A percentile compares a stretch with the other conserved stretches of the same genome.
These are phyloP conservation scores for Apamea epomidion DNA, from an alignment of 2,888 invertebrate species.

Conservation along the genomic window DNA sequence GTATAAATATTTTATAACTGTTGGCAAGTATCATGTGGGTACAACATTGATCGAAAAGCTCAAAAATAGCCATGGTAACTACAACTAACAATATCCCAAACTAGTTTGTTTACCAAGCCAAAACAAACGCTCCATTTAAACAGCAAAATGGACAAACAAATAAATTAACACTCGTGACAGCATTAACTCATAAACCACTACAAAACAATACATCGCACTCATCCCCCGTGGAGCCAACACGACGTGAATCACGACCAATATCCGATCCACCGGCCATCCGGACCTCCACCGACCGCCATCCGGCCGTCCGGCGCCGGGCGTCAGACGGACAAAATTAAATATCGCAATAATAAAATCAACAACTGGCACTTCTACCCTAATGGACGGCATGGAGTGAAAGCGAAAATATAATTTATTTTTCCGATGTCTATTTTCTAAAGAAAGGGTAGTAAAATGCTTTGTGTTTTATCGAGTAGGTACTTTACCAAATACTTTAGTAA, in stretches of 20 bases:
- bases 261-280: conserved; percentile 22
- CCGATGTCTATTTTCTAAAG: not conserved
- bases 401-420: not conserved
- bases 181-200: conserved; percentile 27
- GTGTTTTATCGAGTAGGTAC: not conserved
- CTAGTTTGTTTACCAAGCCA: not conserved
- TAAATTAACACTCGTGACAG: conserved; percentile 33
- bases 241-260: conserved; percentile 46
- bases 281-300: not conserved
- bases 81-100: not conserved
- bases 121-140: not conserved
- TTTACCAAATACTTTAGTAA: not conserved
- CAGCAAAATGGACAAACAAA: conserved; percentile 18
- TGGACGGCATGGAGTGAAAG: conserved; percentile 6
- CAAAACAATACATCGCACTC: conserved; percentile 45
- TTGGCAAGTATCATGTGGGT: not conserved
- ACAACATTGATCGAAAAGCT: not conserved
- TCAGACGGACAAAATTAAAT: conserved; percentile 34
- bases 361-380: conserved; percentile 34
- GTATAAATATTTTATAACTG: not conserved
- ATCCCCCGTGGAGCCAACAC: conserved; percentile 20
- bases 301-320: conserved; percentile 6
- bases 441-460: not conserved
- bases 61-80: not conserved
- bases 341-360: conserved; percentile 47